Conservation (phyloP, 2,888 invertebrate genomes). For the Flexamia atlantica region DNA sequence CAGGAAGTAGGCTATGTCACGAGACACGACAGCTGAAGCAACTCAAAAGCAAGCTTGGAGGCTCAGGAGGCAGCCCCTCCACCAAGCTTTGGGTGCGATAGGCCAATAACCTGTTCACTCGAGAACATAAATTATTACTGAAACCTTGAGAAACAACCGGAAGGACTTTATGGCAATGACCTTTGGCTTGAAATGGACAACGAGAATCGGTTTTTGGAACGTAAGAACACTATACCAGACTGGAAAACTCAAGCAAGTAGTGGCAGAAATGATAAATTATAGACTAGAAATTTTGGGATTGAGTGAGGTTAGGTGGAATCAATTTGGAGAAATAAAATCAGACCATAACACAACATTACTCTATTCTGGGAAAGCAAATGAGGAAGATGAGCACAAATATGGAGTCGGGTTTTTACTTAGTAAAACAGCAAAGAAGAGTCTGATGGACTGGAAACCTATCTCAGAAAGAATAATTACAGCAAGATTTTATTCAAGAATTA, state of each 20-base stretch:
- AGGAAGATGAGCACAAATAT: constrained; percentile 49
- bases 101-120: constrained; percentile 51
- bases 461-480: constrained; percentile 49
- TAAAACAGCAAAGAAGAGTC: constrained; percentile 31
- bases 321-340: constrained; percentile 32
- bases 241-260: constrained; percentile 36
- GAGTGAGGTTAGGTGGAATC: constrained; percentile 29
- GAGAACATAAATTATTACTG: constrained; percentile 39
- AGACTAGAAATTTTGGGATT: constrained; percentile 37
- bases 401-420: constrained; percentile 50
- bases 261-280: constrained; percentile 39
- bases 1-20: constrained; percentile 12
- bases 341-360: constrained; percentile 18
- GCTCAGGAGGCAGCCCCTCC: constrained; percentile 41
- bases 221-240: constrained; percentile 35
- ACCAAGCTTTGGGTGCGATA: constrained; percentile 42
- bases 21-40: neutral
- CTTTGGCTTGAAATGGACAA: constrained; percentile 53
- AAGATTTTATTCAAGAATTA: constrained; percentile 34
- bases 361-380: constrained; percentile 43
- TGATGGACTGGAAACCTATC: constrained; percentile 47
- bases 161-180: constrained; percentile 18
- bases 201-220: constrained; percentile 52
- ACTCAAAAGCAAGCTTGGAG: constrained; percentile 45
- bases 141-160: constrained; percentile 48